Evolutionary conservation across 2,113 vertebrate genomes (phyloP), one percentile per base, ranked within the genome.

Genomic region (Geothlypis trichas): DNA sequence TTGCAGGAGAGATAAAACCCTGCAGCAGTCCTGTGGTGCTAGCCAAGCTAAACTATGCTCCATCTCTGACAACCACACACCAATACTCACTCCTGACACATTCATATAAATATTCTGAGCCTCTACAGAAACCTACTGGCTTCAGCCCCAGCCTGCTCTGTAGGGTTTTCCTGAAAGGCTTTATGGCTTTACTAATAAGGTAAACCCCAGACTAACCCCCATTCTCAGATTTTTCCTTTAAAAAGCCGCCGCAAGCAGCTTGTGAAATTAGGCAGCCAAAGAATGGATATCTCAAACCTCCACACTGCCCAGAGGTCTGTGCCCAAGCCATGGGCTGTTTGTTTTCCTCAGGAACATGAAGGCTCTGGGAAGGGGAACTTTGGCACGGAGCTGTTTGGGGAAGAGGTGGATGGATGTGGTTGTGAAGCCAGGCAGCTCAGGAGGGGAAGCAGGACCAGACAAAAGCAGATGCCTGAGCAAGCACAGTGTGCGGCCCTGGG

Each of bases 401-500:
- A 88, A 76, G 92, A 93, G 85, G 54, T 79, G 75, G 61, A n/a
- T 79, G 71, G 52, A 37, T 21, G 69, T 72, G 90, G 57, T 31
- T 82, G 71, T 75, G 71, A 87, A 75, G 59, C 24, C 37, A 81
- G 55, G 28, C 5, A 0, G 59, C 65, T 78, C 77, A 30, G 37
- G 37, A n/a, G 62, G 16, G 61, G 77, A 78, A 75, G 41, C 31
- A 69, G 72, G 51, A 88, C 18, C 58, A 91, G 54, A 78, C 31
- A 58, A 63, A 92, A 30, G 47, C 2, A 2, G 24, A 58, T 0
- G 8, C 51, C 28, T 82, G 41, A 74, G 76, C 65, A 75, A 89
- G 39, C 93, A 84, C 61, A 57, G 73, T 95, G 95, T 91, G 96
- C 95, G 95, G 94, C 68, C 89, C 33, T 76, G 58, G 17, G 69